A percentile compares a stretch with the other conserved stretches of the same genome.
Conservation (phyloP, 2,113 vertebrate species). For the Pristiophorus japonicus region DNA sequence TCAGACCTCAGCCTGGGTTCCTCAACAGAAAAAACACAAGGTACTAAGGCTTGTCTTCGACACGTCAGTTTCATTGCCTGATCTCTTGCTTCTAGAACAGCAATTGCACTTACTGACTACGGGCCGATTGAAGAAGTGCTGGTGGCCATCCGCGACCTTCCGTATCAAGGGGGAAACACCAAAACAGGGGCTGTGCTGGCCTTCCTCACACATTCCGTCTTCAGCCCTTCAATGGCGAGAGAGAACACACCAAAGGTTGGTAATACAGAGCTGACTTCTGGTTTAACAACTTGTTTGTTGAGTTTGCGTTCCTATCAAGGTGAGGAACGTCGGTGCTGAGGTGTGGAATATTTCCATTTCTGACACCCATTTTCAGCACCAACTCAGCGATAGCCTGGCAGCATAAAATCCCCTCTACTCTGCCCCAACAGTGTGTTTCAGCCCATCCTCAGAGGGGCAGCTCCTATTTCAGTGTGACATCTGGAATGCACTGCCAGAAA, state of each 20-base stretch:
- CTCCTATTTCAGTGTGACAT: neutral
- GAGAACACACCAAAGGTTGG: slow-evolving; percentile 70
- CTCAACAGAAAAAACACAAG: neutral
- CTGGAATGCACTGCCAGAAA: neutral
- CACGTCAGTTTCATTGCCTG: neutral
- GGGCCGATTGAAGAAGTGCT: slow-evolving; percentile 56
- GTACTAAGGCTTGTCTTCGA: neutral
- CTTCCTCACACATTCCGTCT: slow-evolving; percentile 59
- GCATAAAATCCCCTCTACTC: neutral
- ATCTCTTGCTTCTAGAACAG: slow-evolving; percentile 59
- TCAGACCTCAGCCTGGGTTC: neutral
- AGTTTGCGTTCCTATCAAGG: neutral
- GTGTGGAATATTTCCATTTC: neutral
- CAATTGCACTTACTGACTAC: slow-evolving; percentile 67
- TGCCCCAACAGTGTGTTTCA: neutral
- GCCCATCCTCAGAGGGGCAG: neutral
- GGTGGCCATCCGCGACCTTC: slow-evolving; percentile 58
- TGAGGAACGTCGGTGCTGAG: neutral
- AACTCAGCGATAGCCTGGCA: neutral
- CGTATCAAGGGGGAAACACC: slow-evolving; percentile 57
- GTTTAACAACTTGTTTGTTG: neutral
- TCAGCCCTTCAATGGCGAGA: slow-evolving; percentile 52
- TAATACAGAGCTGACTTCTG: neutral
- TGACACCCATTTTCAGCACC: neutral
- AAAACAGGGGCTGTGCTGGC: slow-evolving; percentile 61